Base-by-base conservation (phyloP, 2,888 invertebrate genomes). In the Pseudococcus longispinus region DNA sequence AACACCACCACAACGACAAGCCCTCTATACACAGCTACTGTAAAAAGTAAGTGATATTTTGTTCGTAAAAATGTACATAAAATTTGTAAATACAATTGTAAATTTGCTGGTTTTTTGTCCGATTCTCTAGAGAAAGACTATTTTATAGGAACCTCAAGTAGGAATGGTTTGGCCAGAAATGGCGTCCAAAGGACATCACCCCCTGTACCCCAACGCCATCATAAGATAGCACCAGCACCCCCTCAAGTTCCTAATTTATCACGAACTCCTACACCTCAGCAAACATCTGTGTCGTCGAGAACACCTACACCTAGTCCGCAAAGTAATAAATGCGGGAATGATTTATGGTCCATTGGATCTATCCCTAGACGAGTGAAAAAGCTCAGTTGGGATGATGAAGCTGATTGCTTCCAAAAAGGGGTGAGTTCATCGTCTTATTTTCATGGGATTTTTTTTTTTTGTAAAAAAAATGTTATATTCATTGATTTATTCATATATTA, bases 351-450 rank as follows among this genome's bases (percentile, higher is more conserved):
- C 0, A 91, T 92, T 88, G 92, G 93, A 87, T 94, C 94, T 88
- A 93, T 94, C 46, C 94, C 95, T 6, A 93, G 94, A 85, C 91
- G 95, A 83, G 94, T 95, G 88, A 96, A 96, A 91, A 95, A 95
- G 90, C 92, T 96, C 85, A 95, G 95, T 90, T 96, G 95, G 95
- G 94, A 94, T 89, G 95, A 95, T 90, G 94, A 92, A 83, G 89
- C 89, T 42, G 89, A 89, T 85, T 87, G 85, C n/a, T 88, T 88
- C 23, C 89, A 89, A 4, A 89, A 89, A 82, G 87, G 88, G 60
- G 89, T 89, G 85, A 26, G 83, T 88, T 37, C 18, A 11, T n/a
- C 0, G n/a, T n/a, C 20, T 82, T 20, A 2, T 37, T 42, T n/a
- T 1, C 6, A n/a, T n/a, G n/a, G 8, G 5, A 55, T n/a, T 37